Evolutionary conservation across 53 echinoderm and acorn worm species (phyloP).

Genomic region (Crossaster papposus): DNA sequence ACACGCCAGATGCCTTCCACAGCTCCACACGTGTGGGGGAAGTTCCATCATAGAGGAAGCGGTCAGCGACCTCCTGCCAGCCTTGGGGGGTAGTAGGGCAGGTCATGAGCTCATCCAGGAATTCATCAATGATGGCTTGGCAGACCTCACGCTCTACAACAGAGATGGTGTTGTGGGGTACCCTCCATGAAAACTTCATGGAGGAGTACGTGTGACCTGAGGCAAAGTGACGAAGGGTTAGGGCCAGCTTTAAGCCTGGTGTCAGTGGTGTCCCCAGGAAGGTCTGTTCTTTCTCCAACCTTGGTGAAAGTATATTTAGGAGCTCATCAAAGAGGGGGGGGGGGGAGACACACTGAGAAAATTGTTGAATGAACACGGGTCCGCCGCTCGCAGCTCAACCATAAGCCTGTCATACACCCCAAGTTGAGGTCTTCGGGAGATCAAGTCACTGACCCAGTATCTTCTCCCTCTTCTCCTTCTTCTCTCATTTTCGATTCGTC

Average conservation of each 20-base stretch:
- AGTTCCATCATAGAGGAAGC: constrained; percentile 65
- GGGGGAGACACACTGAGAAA: constrained; percentile 54
- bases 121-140: constrained; percentile 60
- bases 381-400: constrained; percentile 60
- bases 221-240: constrained; percentile 48
- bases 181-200: constrained; percentile 56
- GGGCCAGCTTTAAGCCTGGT: constrained; percentile 60
- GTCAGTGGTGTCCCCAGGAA: constrained; percentile 45
- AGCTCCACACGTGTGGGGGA: constrained; percentile 62
- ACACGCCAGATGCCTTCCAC: constrained; percentile 64
- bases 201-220: constrained; percentile 54
- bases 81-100: constrained; percentile 44
- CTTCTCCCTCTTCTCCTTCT: constrained; percentile 62
- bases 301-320: constrained; percentile 48
- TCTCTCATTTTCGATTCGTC: constrained; percentile 63
- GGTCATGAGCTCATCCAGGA: constrained; percentile 44
- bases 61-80: constrained; percentile 43
- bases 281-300: constrained; percentile 44
- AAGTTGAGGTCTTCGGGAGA: constrained; percentile 62
- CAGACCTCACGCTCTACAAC: constrained; percentile 66
- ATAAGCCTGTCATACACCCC: constrained; percentile 65
- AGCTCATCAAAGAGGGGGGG: constrained; percentile 21
- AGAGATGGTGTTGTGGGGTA: constrained; percentile 60
- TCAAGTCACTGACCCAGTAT: constrained; percentile 51
- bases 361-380: constrained; percentile 50